These are phyloP conservation scores for Leptinotarsa texana DNA, from an alignment of 1,140 invertebrate species.

Conservation along the genomic window DNA sequence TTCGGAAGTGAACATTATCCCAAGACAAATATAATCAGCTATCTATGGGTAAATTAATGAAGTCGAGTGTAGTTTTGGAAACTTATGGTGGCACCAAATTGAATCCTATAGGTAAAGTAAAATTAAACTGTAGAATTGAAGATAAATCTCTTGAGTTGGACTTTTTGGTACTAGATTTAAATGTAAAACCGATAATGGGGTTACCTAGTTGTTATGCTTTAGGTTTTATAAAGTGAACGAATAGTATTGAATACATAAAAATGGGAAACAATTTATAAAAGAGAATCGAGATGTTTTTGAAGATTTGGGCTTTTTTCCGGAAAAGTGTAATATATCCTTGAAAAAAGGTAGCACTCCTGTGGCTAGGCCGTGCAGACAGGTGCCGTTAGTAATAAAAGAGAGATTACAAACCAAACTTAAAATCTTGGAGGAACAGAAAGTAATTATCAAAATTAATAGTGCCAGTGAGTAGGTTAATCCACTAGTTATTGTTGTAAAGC, in stretches of 20 bases:
- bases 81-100: no score
- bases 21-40: no score
- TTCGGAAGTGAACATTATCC: no score
- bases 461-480: not conserved
- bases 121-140: no score
- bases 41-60: no score
- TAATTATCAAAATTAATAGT: not conserved
- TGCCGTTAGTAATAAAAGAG: slow-evolving; percentile 13
- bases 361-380: not conserved
- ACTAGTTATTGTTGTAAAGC: slow-evolving; percentile 30
- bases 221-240: no score
- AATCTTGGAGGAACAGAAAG: not conserved
- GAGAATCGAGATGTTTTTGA: not conserved
- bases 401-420: not conserved
- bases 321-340: not conserved
- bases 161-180: no score
- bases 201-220: no score
- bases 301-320: not conserved
- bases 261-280: not conserved
- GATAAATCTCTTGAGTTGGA: no score
- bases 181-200: no score
- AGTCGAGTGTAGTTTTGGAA: no score
- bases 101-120: no score
- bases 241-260: not conserved
- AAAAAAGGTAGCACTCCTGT: not conserved